Evolutionary conservation across 2,888 invertebrate species (phyloP).

Genomic region (Scelioninae gen. 1): DNA sequence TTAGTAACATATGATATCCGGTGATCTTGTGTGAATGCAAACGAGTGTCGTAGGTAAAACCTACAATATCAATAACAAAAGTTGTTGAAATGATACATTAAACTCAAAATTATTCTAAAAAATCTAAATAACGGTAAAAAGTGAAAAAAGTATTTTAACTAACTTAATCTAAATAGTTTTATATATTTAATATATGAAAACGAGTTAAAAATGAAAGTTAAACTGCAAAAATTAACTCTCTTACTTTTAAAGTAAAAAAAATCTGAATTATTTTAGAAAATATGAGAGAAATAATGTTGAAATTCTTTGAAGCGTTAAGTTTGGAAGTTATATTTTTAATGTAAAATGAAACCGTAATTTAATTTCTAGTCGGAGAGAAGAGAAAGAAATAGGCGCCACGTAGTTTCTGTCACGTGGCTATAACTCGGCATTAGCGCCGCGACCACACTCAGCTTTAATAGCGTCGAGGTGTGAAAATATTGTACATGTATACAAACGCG

Average conservation of each 20-base stretch:
- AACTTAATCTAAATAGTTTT: too few relatives aligned
- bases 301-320: constrained; percentile 7
- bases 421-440: constrained; percentile 69
- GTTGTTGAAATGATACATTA: neutral
- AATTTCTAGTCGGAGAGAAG: constrained; percentile 42
- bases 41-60: constrained; percentile 45
- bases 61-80: constrained; percentile 9
- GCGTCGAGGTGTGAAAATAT: constrained; percentile 72
- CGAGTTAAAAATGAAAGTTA: too few relatives aligned
- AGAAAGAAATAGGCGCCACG: constrained; percentile 67
- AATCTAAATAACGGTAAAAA: too few relatives aligned
- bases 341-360: constrained; percentile 23
- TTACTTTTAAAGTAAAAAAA: too few relatives aligned
- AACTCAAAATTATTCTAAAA: too few relatives aligned
- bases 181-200: too few relatives aligned
- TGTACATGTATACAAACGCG: constrained; percentile 2
- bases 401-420: constrained; percentile 65
- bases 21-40: constrained; percentile 64
- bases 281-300: neutral
- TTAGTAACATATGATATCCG: constrained; percentile 74
- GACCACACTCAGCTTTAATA: constrained; percentile 70
- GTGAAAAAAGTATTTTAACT: too few relatives aligned
- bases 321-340: constrained; percentile 3
- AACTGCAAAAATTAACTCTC: too few relatives aligned
- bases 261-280: too few relatives aligned